These are phyloP conservation scores for Panthera tigris DNA, from an alignment of 2,113 vertebrate species.

Conservation along the genomic window DNA sequence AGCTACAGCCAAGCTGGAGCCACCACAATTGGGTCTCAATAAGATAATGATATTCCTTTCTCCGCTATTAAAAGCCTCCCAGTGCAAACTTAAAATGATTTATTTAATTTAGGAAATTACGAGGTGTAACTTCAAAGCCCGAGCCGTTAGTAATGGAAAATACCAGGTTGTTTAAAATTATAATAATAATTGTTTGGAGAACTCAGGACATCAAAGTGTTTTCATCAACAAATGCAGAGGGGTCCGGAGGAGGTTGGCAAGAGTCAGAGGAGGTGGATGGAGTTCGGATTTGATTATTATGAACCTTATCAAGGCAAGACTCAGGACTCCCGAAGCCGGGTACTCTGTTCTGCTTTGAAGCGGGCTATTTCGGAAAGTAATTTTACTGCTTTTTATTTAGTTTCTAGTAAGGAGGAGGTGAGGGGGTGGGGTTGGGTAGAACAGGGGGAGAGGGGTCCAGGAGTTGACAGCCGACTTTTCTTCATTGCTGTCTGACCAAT, in stretches of 20 bases:
- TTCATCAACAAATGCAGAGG: constrained; percentile 87
- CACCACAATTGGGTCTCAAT: constrained; percentile 92
- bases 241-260: constrained; percentile 63
- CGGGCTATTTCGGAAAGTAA: constrained; percentile 85
- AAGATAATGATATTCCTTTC: constrained; percentile 95
- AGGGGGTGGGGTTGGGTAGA: not conserved
- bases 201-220: constrained; percentile 91
- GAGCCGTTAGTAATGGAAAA: constrained; percentile 92
- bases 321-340: constrained; percentile 84
- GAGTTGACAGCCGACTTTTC: constrained; percentile 20
- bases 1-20: constrained; percentile 93
- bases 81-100: constrained; percentile 94
- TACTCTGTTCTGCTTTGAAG: constrained; percentile 86
- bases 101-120: constrained; percentile 94
- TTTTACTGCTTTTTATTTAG: constrained; percentile 85
- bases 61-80: constrained; percentile 93
- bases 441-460: not conserved
- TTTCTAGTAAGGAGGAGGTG: constrained; percentile 34
- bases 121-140: constrained; percentile 93
- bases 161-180: constrained; percentile 93
- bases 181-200: constrained; percentile 93
- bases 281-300: constrained; percentile 83
- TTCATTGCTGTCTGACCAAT: constrained; percentile 76
- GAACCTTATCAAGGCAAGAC: constrained; percentile 85
- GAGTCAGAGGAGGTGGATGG: constrained; percentile 73